Evolutionary conservation across 2,888 invertebrate species (phyloP).

Genomic region (Tachina fera): DNA sequence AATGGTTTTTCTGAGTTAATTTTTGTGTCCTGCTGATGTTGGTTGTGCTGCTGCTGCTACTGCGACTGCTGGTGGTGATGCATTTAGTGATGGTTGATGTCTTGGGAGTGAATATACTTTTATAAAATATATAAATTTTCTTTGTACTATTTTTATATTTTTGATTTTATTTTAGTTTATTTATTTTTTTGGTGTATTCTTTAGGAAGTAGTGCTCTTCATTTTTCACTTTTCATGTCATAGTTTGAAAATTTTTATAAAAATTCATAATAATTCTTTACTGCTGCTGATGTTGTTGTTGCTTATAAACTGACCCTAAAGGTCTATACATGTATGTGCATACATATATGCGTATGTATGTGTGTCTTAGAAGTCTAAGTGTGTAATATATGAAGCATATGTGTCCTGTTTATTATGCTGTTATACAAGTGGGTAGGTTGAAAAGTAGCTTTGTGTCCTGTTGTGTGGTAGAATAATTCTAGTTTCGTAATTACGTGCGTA

Average conservation of each 20-base stretch:
- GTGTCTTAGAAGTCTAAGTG: background rate
- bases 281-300: slow-evolving; percentile 43
- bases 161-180: slow-evolving; percentile 46
- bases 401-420: slow-evolving; percentile 61
- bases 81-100: slow-evolving; percentile 71
- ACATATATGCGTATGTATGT: slow-evolving; percentile 1
- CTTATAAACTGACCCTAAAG: slow-evolving; percentile 67
- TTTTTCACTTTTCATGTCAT: slow-evolving; percentile 71
- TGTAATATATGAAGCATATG: slow-evolving; percentile 69
- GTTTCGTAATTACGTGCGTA: too few species aligned
- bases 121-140: slow-evolving; percentile 57
- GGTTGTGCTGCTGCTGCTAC: background rate
- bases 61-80: slow-evolving; percentile 29
- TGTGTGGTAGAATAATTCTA: too few species aligned
- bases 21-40: slow-evolving; percentile 43
- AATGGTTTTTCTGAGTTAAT: slow-evolving; percentile 45
- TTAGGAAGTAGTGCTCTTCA: slow-evolving; percentile 64
- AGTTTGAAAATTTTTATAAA: slow-evolving; percentile 69
- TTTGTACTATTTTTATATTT: slow-evolving; percentile 31
- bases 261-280: slow-evolving; percentile 66
- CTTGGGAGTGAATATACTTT: slow-evolving; percentile 76
- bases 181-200: slow-evolving; percentile 53
- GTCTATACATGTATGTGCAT: slow-evolving; percentile 37
- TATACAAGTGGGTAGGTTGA: background rate
- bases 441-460: background rate